Base-by-base conservation (phyloP, 2,797 vertebrate species). In the Crax fasciolata region DNA sequence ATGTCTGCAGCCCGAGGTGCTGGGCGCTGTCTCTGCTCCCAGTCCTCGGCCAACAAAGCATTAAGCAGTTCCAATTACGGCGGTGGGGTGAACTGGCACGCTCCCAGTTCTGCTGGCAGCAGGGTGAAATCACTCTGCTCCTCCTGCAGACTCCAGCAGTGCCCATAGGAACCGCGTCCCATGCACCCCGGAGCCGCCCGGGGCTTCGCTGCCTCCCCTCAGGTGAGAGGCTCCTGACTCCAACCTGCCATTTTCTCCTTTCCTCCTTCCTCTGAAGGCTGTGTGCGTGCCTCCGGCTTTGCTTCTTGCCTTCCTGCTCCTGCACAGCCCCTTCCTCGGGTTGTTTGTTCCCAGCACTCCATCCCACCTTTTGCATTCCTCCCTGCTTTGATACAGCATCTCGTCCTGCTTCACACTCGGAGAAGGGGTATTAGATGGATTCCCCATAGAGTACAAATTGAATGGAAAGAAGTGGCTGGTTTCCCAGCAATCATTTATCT, bases 311-410 rank as follows among this genome's bases (percentile, higher is more conserved):
- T 24, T 1, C 72, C 48, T 76, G 94, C 88, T 82, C 70, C 81
- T 79, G 65, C 55, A 18, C 25, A 90, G 79, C 80, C 54, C 58
- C 88, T 89, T 95, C 28, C 71, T 91, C 75, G 38, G 0, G 1
- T 11, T 44, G 51, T 74, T 49, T 91, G 79, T 59, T 96, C 96
- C 96, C 77, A 66, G 75, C 49, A 85, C 89, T 98, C 98, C 97
- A 96, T 94, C 97, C 97, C 96, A 85, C 79, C 96, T 98, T 98
- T 98, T 97, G 93, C 76, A 1, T 97, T 79, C 96, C 96, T 98
- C 97, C 96, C 86, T 89, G 93, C 74, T 89, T 86, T 96, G 95
- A 96, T 96, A 58, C 73, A 82, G 96, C 97, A 95, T 97, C 96
- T 97, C 43, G 6, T 95, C 90, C 96, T 95, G 94, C 96, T 97